Conservation (phyloP, 2,888 invertebrate species). For the Tenthredo amoena region DNA sequence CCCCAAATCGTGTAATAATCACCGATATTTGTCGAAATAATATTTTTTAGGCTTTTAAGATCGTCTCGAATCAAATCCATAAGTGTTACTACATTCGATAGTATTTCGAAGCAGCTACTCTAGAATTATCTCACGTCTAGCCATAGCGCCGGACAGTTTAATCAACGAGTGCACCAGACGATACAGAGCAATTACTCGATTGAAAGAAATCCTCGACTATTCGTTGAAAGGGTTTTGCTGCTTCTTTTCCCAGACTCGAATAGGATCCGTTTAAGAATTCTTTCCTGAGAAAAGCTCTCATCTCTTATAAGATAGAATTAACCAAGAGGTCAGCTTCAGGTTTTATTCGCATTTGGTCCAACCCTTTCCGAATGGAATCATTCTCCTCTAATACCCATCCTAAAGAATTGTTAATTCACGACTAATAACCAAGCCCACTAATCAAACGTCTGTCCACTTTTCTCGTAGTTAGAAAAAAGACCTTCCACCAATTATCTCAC, state of each 20-base stretch:
- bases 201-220: constrained; percentile 32
- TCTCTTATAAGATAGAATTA: constrained; percentile 10
- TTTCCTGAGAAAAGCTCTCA: constrained; percentile 13
- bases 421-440: background rate
- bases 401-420: background rate
- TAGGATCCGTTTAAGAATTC: constrained; percentile 30
- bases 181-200: constrained; percentile 29
- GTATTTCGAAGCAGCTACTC: background rate
- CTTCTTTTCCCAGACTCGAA: background rate
- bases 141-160: constrained; percentile 20
- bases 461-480: background rate
- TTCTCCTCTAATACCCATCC: background rate
- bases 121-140: constrained; percentile 12
- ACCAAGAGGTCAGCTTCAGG: constrained; percentile 31
- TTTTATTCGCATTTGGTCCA: background rate
- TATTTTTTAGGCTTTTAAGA: background rate
- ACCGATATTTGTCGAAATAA: no score
- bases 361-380: background rate
- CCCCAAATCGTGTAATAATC: no score
- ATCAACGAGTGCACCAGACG: constrained; percentile 41
- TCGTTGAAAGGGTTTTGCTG: background rate
- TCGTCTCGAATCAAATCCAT: background rate
- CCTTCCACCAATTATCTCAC: background rate
- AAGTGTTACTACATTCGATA: background rate
- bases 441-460: background rate